Evolutionary conservation across 2,113 vertebrate species (phyloP).

Genomic region (Indicator indicator): DNA sequence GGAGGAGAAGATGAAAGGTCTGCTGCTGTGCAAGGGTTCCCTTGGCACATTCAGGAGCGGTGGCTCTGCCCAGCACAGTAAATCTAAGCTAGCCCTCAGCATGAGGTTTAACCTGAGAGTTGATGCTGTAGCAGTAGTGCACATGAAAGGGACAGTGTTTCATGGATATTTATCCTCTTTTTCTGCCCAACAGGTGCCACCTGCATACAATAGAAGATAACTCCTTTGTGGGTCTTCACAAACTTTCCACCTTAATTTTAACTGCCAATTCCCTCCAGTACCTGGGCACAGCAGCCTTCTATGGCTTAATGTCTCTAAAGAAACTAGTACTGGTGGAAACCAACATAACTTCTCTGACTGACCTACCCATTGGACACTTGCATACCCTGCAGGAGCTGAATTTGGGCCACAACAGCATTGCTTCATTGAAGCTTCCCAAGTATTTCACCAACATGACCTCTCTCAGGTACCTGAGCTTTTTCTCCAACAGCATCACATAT

Average conservation of each 20-base stretch:
- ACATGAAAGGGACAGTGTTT: neutral
- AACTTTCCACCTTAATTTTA: slow-evolving; percentile 77
- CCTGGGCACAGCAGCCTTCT: slow-evolving; percentile 62
- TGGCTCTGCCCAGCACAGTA: neutral
- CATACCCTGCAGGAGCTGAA: slow-evolving; percentile 73
- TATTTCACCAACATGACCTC: slow-evolving; percentile 69
- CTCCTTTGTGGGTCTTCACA: slow-evolving; percentile 64
- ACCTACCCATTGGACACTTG: slow-evolving; percentile 74
- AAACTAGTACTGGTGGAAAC: slow-evolving; percentile 74
- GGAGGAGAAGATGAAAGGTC: neutral
- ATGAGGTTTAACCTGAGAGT: neutral
- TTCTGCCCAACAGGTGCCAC: slow-evolving; percentile 66
- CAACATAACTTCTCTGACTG: slow-evolving; percentile 50
- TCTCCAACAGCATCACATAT: slow-evolving; percentile 69
- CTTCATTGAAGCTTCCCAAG: slow-evolving; percentile 67
- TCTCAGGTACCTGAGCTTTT: slow-evolving; percentile 69
- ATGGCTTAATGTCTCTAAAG: slow-evolving; percentile 62
- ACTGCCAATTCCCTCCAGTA: slow-evolving; percentile 76
- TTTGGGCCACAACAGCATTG: slow-evolving; percentile 73
- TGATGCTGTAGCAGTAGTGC: neutral
- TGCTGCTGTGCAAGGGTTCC: neutral
- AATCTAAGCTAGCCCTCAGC: neutral
- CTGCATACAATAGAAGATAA: slow-evolving; percentile 72
- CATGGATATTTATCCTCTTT: neutral
- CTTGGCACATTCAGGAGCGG: neutral